Evolutionary conservation across 2,797 vertebrate species (phyloP).

Genomic region (Lophotriccus pileatus): DNA sequence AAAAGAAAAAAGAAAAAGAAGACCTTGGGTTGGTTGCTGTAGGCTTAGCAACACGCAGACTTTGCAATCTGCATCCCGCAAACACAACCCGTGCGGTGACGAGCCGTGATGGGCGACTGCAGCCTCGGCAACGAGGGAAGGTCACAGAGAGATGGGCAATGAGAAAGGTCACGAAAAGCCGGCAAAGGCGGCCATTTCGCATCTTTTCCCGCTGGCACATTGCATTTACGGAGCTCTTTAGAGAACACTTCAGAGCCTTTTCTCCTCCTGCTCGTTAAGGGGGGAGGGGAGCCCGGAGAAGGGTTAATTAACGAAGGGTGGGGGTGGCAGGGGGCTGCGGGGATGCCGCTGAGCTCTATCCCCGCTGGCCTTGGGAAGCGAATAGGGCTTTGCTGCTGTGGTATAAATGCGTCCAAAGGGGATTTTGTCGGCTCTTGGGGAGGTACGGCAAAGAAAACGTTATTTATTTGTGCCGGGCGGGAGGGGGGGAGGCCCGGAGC

Average conservation of each 20-base stretch:
- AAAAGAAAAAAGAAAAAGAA: background rate
- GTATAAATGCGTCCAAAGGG: rapidly evolving
- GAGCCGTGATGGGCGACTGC: rapidly evolving
- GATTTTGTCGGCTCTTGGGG: rapidly evolving
- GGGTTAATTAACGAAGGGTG: background rate
- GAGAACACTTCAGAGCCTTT: background rate
- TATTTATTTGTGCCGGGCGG: rapidly evolving
- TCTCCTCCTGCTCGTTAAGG: background rate
- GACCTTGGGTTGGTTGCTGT: background rate
- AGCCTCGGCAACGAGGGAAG: background rate
- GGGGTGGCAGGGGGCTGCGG: background rate
- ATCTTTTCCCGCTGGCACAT: background rate
- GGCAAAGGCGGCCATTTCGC: too few relatives aligned
- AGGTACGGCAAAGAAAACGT: rapidly evolving
- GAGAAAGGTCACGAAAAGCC: background rate
- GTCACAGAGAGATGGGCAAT: background rate
- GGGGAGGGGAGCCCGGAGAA: background rate
- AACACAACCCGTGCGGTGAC: background rate
- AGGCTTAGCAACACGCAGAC: rapidly evolving
- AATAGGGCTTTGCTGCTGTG: background rate
- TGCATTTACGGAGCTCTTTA: background rate
- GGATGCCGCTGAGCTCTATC: background rate
- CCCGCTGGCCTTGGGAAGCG: too few relatives aligned
- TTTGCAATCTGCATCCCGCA: background rate
- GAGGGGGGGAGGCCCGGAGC: too few relatives aligned